Conservation (phyloP, 2,888 invertebrate species). For the Harpagoxenus sublaevis region DNA sequence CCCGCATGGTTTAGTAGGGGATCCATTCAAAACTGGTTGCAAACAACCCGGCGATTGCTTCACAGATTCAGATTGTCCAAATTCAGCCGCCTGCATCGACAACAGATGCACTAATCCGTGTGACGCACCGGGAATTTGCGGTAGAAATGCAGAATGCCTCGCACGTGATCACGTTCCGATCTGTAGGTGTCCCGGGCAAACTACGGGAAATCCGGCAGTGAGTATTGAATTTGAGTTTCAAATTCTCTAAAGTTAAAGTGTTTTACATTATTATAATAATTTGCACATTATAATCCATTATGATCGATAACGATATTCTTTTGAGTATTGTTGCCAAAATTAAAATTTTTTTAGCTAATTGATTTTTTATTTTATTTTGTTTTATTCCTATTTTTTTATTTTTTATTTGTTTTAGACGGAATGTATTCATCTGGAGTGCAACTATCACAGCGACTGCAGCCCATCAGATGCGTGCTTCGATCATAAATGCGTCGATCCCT, state of each 20-base stretch:
- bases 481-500: slow-evolving; percentile 93
- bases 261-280: not conserved
- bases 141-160: slow-evolving; percentile 92
- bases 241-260: not conserved
- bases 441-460: slow-evolving; percentile 92
- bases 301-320: not conserved
- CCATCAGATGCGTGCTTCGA: slow-evolving; percentile 92
- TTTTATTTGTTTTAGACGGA: slow-evolving; percentile 84
- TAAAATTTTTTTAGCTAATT: not conserved
- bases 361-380: not conserved
- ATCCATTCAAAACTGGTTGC: slow-evolving; percentile 91
- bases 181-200: slow-evolving; percentile 92
- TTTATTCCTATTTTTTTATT: not conserved
- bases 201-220: slow-evolving; percentile 91
- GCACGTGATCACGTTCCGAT: slow-evolving; percentile 90
- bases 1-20: slow-evolving; percentile 93
- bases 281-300: not conserved
- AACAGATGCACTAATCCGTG: slow-evolving; percentile 94
- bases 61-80: slow-evolving; percentile 93
- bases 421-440: slow-evolving; percentile 92
- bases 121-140: slow-evolving; percentile 90
- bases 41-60: slow-evolving; percentile 94
- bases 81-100: slow-evolving; percentile 91
- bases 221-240: slow-evolving; percentile 25
- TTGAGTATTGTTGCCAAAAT: not conserved